These are phyloP conservation scores for Leptopilina syphax DNA, from an alignment of 2,888 invertebrate genomes.

Conservation along the genomic window DNA sequence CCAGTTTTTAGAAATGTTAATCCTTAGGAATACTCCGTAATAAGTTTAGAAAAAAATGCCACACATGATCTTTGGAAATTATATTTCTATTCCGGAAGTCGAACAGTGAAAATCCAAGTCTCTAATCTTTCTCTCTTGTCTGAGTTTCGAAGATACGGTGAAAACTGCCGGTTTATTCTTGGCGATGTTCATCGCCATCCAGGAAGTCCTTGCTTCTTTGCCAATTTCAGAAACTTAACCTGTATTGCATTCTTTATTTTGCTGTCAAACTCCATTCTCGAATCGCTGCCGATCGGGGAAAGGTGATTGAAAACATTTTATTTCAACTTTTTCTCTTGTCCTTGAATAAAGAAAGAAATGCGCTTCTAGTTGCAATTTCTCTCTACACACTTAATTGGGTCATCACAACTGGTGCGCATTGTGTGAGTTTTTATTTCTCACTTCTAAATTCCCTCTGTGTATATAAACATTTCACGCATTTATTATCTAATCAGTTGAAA, in stretches of 20 bases:
- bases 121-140: not conserved
- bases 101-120: not conserved
- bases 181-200: conserved; percentile 25
- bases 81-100: conserved; percentile 8
- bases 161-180: conserved; percentile 34
- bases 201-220: conserved; percentile 33
- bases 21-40: too few relatives aligned
- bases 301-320: conserved; percentile 18
- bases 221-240: conserved; percentile 35
- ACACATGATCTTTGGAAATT: not conserved
- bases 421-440: not conserved
- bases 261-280: conserved; percentile 20
- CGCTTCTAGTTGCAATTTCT: conserved; percentile 14
- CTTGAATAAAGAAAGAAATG: not conserved
- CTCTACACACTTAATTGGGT: not conserved
- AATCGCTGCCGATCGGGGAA: conserved; percentile 11
- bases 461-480: too few relatives aligned
- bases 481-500: too few relatives aligned
- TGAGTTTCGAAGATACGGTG: conserved; percentile 21
- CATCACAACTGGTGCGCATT: not conserved
- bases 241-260: conserved; percentile 12
- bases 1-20: too few relatives aligned
- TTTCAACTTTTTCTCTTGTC: conserved; percentile 7
- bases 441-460: not conserved
- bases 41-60: too few relatives aligned